Conservation (phyloP, 2,888 invertebrate species). For the Xestia c-nigrum region DNA sequence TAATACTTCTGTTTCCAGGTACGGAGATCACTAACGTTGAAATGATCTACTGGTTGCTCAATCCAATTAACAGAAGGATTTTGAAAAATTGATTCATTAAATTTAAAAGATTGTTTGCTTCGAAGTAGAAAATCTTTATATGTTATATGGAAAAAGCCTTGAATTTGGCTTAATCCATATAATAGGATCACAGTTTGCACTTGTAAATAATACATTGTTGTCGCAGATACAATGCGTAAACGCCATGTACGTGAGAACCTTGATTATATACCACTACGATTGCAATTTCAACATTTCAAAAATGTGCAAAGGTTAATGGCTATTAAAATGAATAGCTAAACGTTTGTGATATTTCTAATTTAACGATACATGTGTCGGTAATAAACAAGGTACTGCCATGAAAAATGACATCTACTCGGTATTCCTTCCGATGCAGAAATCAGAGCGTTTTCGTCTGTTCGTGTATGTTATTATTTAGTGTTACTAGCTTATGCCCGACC, state of each 20-base stretch:
- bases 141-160: slow-evolving; percentile 9
- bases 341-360: not conserved
- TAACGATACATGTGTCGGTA: not conserved
- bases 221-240: not conserved
- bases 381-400: not conserved
- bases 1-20: slow-evolving; percentile 82
- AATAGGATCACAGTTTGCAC: slow-evolving; percentile 19
- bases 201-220: slow-evolving; percentile 3
- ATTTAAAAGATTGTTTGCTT: not conserved
- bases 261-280: slow-evolving; percentile 12
- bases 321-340: not conserved
- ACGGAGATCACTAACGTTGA: slow-evolving; percentile 71
- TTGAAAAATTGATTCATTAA: slow-evolving; percentile 37
- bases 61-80: slow-evolving; percentile 72
- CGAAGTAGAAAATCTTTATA: not conserved
- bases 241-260: not conserved
- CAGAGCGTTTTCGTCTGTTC: not conserved
- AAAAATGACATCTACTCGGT: not conserved
- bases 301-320: not conserved
- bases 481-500: too few relatives aligned
- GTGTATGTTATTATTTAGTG: not conserved
- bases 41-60: slow-evolving; percentile 80
- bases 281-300: slow-evolving; percentile 10
- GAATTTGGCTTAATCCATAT: not conserved
- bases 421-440: not conserved